These are phyloP conservation scores for Heptranchias perlo DNA, from an alignment of 2,113 vertebrate species.

Conservation along the genomic window DNA sequence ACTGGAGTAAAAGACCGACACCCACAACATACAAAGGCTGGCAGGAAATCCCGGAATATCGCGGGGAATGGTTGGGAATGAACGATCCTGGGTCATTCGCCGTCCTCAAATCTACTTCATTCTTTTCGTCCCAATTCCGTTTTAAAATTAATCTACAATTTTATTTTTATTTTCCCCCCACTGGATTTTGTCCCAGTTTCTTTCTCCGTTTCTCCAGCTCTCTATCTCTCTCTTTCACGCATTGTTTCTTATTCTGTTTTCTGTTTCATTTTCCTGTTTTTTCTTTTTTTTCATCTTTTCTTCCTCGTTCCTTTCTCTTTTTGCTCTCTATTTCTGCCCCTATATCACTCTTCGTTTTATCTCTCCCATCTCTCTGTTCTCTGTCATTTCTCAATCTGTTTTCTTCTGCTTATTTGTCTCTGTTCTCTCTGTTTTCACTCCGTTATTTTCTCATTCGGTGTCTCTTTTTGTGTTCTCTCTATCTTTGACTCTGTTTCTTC, in stretches of 20 bases:
- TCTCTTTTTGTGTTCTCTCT: no score
- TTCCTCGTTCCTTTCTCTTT: no score
- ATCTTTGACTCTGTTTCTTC: no score
- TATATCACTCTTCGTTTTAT: not conserved
- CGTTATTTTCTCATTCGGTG: no score
- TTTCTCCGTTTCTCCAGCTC: not conserved
- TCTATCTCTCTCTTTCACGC: not conserved
- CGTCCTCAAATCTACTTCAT: not conserved
- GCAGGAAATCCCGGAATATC: not conserved
- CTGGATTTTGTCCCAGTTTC: not conserved
- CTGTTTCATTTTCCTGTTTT: not conserved
- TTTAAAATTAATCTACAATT: not conserved
- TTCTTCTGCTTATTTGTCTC: not conserved
- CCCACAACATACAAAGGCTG: not conserved
- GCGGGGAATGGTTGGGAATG: not conserved
- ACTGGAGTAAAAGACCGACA: not conserved
- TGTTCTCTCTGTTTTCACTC: not conserved
- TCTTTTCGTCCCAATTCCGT: not conserved
- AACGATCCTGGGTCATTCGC: not conserved
- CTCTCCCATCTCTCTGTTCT: not conserved
- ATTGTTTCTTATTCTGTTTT: not conserved
- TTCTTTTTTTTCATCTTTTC: not conserved
- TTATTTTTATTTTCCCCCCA: no score
- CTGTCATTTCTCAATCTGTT: not conserved
- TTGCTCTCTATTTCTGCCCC: not conserved